Base-by-base conservation (phyloP, 1,140 invertebrate species). In the Drosophila rhopaloa region DNA sequence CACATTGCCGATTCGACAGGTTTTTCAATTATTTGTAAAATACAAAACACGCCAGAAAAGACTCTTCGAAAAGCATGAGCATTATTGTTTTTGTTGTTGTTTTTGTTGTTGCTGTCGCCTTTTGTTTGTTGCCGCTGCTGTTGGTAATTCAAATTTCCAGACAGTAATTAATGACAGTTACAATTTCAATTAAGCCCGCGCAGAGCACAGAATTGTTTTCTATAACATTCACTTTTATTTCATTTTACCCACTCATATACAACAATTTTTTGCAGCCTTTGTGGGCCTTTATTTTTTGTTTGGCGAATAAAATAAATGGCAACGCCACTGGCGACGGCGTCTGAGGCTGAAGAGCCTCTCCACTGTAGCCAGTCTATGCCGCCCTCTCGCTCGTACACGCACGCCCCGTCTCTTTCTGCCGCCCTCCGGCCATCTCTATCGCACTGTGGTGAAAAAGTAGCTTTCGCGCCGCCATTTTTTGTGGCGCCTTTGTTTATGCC, bases 91-190 rank as follows among this genome's bases (percentile, higher is more conserved):
- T n/a, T 38, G 37, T 11, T 37, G 35, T 38, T 4, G 44, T 47
- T 13, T 4, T 77, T 67, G 50, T 76, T 77, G 44, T 44, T 77
- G 51, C 35, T 63, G 73, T 53, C 56, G 54, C 57, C 41, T 38
- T 54, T 60, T 63, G 60, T 79, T 79, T 65, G 61, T 47, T 60
- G 48, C 67, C 68, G 63, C 51, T 56, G 56, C 41, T 38, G 76
- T 80, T 81, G 76, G 79, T 88, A 88, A 88, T 88, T 88, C 80
- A 88, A 88, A 88, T 84, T 88, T 89, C 84, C 89, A 91, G 89
- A 91, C 89, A 89, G 84, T 91, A 91, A 91, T 91, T 91, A 91
- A 91, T 91, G 89, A 91, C 89, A 91, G 89, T 91, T 91, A 84
- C 89, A 83, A 91, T 91, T 88, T 91, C 88, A 91, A 90, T 91